Percentiles rank a stretch among this genome's conserved stretches.
phyloP scores from a whole-genome alignment of 2,797 vertebrate genomes.

The Oreochromis grahami region DNA sequence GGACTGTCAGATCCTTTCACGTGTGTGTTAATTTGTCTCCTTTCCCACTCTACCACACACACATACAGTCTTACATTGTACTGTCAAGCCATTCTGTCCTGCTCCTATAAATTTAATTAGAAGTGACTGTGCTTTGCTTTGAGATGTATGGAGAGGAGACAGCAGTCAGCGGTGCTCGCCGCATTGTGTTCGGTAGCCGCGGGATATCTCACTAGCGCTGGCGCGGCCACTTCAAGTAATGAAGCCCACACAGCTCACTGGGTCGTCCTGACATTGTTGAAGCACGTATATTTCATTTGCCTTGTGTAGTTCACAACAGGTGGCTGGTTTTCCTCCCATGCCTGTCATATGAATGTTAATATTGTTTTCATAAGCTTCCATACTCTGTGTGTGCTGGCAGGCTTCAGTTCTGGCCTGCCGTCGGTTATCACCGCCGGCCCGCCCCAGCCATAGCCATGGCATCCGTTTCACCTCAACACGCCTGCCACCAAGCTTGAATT shows the following conservation, averaged over 20 bases:
- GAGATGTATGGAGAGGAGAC: slow-evolving; percentile 52
- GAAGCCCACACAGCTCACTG: slow-evolving; percentile 36
- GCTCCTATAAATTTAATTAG: slow-evolving; percentile 49
- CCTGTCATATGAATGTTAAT: slow-evolving; percentile 9
- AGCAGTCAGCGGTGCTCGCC: slow-evolving; percentile 33
- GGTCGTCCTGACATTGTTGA: slow-evolving; percentile 23
- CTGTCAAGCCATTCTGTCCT: slow-evolving; percentile 26
- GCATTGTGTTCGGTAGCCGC: slow-evolving; percentile 18
- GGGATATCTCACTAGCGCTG: slow-evolving; percentile 16
- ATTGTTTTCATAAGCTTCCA: slow-evolving; percentile 30
- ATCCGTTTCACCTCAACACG: slow-evolving; percentile 42
- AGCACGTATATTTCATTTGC: slow-evolving; percentile 21
- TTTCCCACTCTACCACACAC: background rate
- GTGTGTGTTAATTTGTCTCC: slow-evolving; percentile 14
- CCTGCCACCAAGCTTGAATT: slow-evolving; percentile 47
- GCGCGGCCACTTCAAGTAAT: slow-evolving; percentile 17
- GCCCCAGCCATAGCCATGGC: slow-evolving; percentile 20
- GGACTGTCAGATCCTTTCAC: slow-evolving; percentile 48
- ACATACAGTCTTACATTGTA: background rate
- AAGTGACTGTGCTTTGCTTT: slow-evolving; percentile 54
- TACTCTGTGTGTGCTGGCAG: background rate
- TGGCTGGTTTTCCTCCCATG: slow-evolving; percentile 1
- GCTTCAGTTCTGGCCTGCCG: slow-evolving; percentile 17
- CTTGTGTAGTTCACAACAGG: slow-evolving; percentile 14
- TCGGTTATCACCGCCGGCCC: slow-evolving; percentile 1